A percentile compares a stretch with the other conserved stretches of the same genome.
Evolutionary conservation across 2,888 invertebrate genomes (phyloP).

Genomic region (Lamellibrachia satsuma): DNA sequence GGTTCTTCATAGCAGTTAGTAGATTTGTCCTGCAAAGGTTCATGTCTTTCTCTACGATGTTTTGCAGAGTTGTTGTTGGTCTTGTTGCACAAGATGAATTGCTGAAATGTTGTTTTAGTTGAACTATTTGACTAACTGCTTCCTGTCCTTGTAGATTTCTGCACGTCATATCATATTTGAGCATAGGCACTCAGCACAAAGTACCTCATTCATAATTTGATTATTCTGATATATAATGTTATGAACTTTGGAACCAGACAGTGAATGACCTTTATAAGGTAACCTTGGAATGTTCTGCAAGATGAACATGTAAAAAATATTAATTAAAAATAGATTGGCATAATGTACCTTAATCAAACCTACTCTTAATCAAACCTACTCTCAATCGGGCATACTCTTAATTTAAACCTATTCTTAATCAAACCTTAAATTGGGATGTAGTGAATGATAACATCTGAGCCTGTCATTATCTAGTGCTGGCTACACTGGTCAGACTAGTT

Average conservation of each 20-base stretch:
- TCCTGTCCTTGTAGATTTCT: neutral
- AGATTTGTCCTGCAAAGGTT: too few species aligned
- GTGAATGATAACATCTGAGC: neutral
- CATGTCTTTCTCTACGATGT: too few species aligned
- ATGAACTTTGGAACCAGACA: neutral
- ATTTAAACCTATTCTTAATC: too few species aligned
- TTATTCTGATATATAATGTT: neutral
- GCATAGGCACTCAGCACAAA: neutral
- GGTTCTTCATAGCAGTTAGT: too few species aligned
- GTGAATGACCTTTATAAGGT: neutral
- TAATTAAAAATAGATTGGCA: neutral
- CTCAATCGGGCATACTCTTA: too few species aligned
- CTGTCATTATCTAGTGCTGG: neutral
- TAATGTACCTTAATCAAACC: neutral
- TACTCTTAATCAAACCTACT: neutral
- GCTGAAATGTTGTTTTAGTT: neutral
- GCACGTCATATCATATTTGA: neutral
- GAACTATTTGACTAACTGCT: neutral
- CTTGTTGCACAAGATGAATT: too few species aligned
- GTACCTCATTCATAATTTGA: neutral
- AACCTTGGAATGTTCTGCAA: neutral
- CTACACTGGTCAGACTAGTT: neutral
- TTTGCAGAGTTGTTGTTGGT: too few species aligned
- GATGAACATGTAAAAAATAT: neutral
- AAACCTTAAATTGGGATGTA: neutral